Percentiles rank a stretch among this genome's conserved stretches.
Evolutionary conservation across 2,888 invertebrate species (phyloP).

Genomic region (Hoplodrina ambigua): DNA sequence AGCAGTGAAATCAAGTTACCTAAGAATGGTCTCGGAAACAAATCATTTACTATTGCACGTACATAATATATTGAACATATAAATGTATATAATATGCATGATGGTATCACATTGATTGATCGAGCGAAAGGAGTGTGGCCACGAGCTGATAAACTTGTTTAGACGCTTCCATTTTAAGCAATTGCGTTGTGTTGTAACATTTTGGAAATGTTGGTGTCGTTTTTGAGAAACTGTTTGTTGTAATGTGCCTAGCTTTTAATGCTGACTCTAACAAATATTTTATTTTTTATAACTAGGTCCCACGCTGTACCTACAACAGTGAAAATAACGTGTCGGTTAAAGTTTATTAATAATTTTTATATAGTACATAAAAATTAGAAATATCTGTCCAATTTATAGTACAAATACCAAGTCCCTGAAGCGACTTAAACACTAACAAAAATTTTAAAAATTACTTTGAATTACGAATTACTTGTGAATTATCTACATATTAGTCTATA

Average conservation of each 20-base stretch:
- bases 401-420: too few relatives aligned
- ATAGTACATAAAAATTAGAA: too few relatives aligned
- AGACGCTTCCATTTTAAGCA: conserved; percentile 9
- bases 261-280: neutral
- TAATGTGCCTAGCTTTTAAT: neutral
- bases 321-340: too few relatives aligned
- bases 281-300: too few relatives aligned
- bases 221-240: conserved; percentile 1
- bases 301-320: too few relatives aligned
- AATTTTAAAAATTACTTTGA: too few relatives aligned
- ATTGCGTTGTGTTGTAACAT: conserved; percentile 2
- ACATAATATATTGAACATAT: conserved; percentile 38
- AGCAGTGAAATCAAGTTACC: conserved; percentile 48
- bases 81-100: conserved; percentile 19
- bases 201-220: conserved; percentile 26
- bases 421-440: too few relatives aligned
- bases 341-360: too few relatives aligned
- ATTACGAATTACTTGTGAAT: too few relatives aligned
- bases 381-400: too few relatives aligned
- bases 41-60: conserved; percentile 19
- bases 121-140: conserved; percentile 41
- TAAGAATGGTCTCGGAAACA: conserved; percentile 40
- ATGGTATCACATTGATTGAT: conserved; percentile 51
- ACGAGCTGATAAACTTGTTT: conserved; percentile 35
- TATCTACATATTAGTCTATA: too few relatives aligned